Conservation (phyloP, 2,797 vertebrate genomes). For the Girardinus metallicus region DNA sequence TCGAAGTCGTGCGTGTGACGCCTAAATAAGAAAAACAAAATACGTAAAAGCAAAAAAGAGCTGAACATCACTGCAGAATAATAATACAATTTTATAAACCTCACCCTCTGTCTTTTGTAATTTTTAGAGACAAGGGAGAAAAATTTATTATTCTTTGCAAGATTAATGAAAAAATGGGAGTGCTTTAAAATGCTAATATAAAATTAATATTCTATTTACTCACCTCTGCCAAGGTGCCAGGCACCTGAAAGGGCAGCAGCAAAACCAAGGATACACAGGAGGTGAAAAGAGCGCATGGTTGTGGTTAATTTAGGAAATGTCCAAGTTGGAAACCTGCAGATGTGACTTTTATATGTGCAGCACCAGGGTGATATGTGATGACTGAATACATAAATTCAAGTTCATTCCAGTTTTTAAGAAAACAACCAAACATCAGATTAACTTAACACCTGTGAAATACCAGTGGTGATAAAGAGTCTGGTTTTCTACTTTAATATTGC, state of each 20-base stretch:
- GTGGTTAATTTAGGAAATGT: background rate
- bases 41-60: background rate
- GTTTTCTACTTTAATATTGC: background rate
- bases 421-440: background rate
- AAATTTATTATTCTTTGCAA: background rate
- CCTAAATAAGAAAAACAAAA: slow-evolving; percentile 7
- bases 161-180: background rate
- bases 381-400: background rate
- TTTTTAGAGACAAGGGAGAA: background rate
- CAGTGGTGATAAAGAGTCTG: background rate
- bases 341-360: background rate
- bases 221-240: background rate
- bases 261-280: background rate
- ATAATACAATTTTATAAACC: background rate
- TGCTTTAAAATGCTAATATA: background rate
- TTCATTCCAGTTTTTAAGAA: background rate
- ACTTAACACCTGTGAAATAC: background rate
- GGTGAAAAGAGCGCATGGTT: background rate
- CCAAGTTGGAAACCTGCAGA: background rate
- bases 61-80: background rate
- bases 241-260: background rate
- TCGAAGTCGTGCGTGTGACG: background rate
- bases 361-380: background rate
- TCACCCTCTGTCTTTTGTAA: slow-evolving; percentile 25
- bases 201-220: background rate